phyloP scores from a whole-genome alignment of 2,113 vertebrate species.

The Alligator mississippiensis region DNA sequence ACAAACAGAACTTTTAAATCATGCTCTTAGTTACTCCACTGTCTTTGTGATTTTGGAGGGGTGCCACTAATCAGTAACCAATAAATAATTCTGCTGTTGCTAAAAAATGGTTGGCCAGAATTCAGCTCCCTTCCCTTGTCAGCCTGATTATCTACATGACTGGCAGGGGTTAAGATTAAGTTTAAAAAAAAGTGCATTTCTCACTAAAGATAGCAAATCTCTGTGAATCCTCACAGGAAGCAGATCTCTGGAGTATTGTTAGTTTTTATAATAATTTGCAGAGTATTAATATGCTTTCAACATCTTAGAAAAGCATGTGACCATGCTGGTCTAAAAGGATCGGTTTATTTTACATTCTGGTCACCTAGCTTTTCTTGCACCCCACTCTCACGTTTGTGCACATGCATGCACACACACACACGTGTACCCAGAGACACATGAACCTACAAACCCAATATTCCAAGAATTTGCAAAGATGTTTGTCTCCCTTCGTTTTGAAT shows the following conservation, averaged over 20 bases:
- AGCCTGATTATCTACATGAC: not conserved
- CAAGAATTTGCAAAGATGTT: not conserved
- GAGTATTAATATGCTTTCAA: not conserved
- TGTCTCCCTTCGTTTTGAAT: not conserved
- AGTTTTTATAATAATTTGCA: conserved; percentile 3
- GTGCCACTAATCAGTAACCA: not conserved
- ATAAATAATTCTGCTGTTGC: not conserved
- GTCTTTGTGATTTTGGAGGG: not conserved
- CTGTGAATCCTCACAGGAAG: conserved; percentile 15
- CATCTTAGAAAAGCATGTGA: not conserved
- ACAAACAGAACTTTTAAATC: not conserved
- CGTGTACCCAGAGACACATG: not conserved
- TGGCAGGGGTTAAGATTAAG: not conserved
- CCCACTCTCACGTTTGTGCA: not conserved
- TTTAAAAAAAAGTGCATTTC: conserved; percentile 19
- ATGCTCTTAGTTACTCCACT: not conserved
- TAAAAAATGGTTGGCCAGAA: not conserved
- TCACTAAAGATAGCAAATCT: not conserved
- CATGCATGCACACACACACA: accelerated
- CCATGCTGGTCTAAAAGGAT: not conserved
- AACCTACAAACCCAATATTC: not conserved
- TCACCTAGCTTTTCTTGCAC: not conserved
- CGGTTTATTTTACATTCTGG: conserved; percentile 1
- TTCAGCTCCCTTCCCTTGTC: not conserved
- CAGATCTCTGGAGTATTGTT: not conserved